Base-by-base conservation (phyloP, 2,797 vertebrate species). In the Cyclopterus lumpus region DNA sequence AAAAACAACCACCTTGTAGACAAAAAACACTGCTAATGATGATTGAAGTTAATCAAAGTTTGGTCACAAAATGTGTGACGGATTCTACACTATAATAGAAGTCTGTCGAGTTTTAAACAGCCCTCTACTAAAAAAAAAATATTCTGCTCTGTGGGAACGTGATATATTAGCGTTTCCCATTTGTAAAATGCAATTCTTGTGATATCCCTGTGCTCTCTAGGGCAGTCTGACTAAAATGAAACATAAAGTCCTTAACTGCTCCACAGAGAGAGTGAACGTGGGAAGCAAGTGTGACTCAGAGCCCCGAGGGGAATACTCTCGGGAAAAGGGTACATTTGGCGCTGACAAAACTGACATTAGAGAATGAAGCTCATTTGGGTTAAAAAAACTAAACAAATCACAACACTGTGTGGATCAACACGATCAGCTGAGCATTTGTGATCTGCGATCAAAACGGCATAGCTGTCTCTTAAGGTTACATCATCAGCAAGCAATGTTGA, bases 331-430 rank as follows among this genome's bases (percentile, higher is more conserved):
- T 22, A 88, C 51, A 75, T 79, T 88, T 73, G 58, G 73, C 72
- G 51, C 71, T 67, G 59, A 79, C 67, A 81, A 80, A 75, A 81
- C 40, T 73, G 40, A 79, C 67, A 79, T 68, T 65, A 71, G 51
- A 70, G 73, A 79, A 67, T 67, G 34, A 73, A 38, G 67, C 67
- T 85, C 71, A 85, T 85, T 86, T 78, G 70, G 60, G 44, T 75
- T 59, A 18, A 73, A 69, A 66, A 63, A 65, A 38, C 6, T 12
- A 71, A 64, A 8, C 15, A 66, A 8, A n/a, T 5, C 24, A 24
- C 14, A 46, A 75, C 36, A 55, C 40, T 53, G 38, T 86, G 53
- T 42, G 44, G 24, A 59, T 73, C 8, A 80, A 76, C 44, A 64
- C 59, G 72, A 68, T 22, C 59, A 71, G 63, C 26, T 36, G 68